phyloP scores from a whole-genome alignment of 2,113 vertebrate genomes.

The Ochotona curzoniae region DNA sequence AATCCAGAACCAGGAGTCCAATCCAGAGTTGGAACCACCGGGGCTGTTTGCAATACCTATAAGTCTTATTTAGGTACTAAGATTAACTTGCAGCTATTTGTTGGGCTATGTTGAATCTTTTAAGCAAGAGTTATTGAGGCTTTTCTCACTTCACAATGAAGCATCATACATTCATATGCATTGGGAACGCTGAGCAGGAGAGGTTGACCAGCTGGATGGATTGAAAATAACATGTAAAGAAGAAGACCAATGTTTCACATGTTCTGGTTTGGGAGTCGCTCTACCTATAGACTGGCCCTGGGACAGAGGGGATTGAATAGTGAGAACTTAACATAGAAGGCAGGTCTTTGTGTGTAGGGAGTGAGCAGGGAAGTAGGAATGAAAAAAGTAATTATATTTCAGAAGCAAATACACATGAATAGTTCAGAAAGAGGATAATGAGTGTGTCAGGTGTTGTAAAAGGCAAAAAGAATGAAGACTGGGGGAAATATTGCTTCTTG shows the following conservation, averaged over 20 bases:
- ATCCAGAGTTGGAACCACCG: too few relatives aligned
- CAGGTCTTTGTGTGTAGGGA: neutral
- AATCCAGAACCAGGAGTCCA: too few relatives aligned
- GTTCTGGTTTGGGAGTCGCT: neutral
- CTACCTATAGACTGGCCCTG: rapidly evolving
- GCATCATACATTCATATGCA: rapidly evolving
- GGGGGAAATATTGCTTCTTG: too few relatives aligned
- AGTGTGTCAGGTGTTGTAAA: neutral
- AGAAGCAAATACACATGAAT: neutral
- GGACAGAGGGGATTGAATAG: neutral
- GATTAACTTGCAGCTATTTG: neutral
- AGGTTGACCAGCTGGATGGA: neutral
- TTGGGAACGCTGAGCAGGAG: neutral
- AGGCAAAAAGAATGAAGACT: neutral
- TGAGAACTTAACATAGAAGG: neutral
- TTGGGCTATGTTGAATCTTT: neutral
- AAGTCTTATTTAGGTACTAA: neutral
- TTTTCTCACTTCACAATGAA: neutral
- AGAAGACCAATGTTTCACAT: too few relatives aligned
- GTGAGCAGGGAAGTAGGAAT: neutral
- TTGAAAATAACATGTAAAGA: neutral
- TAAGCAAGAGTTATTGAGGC: neutral
- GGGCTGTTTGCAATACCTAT: too few relatives aligned
- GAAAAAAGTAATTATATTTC: neutral
- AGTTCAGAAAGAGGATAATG: neutral